phyloP scores from a whole-genome alignment of 2,888 invertebrate species.

The Hedychridium roseum region DNA sequence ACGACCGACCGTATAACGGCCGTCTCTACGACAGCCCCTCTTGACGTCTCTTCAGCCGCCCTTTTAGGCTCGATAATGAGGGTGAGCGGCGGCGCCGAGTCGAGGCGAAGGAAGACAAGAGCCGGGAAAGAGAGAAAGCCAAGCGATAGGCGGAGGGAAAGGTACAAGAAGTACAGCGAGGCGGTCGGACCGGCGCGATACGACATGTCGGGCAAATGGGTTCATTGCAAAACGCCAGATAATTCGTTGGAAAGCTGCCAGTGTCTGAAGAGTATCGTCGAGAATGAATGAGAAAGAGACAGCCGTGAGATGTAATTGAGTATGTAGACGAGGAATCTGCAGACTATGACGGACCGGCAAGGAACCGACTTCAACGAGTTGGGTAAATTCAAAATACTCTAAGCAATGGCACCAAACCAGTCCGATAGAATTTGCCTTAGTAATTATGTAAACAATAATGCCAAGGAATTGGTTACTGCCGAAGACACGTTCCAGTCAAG shows the following conservation, averaged over 20 bases:
- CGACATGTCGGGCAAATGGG: conserved; percentile 29
- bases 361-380: too few species aligned
- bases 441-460: too few species aligned
- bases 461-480: too few species aligned
- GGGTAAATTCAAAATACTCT: too few species aligned
- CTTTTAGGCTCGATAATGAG: conserved; percentile 5
- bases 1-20: neutral
- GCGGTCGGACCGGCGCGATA: too few species aligned
- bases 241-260: conserved; percentile 47
- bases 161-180: too few species aligned
- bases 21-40: neutral
- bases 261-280: conserved; percentile 29
- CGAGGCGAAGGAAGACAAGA: neutral
- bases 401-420: too few species aligned
- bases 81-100: neutral
- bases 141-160: neutral
- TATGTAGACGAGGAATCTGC: too few species aligned
- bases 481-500: too few species aligned
- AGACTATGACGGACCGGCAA: too few species aligned
- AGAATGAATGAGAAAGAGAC: neutral
- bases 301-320: neutral
- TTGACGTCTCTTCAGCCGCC: neutral
- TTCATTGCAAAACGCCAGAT: conserved; percentile 31
- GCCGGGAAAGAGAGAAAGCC: neutral
- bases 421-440: too few species aligned